Evolutionary conservation across 2,797 vertebrate genomes (phyloP), one percentile per base, ranked within the genome.

Genomic region (Avahi laniger): DNA sequence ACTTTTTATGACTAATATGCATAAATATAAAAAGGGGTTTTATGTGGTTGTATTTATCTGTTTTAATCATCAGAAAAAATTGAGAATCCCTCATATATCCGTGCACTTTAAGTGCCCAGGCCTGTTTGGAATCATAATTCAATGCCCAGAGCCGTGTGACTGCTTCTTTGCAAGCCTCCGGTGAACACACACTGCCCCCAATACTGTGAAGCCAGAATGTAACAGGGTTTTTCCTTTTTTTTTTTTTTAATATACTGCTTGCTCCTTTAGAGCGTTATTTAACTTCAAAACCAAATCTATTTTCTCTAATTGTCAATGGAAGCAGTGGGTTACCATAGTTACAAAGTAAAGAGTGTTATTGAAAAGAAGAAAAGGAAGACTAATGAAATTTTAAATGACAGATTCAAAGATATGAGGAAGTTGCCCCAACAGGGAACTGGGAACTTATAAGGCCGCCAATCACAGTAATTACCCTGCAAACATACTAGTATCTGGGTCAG

Each of bases 131-230:
- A 24, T 61, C 24, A 0, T 8, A 18, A 57, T 15, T 52, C 18
- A 24, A 13, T 6, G 30, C 22, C 18, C 11, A 59, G 69, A 76
- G 38, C 18, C 0, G 0, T 13, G 8, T 0, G 4, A 12, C 15
- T 20, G 2, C 26, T 48, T 92, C 48, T n/a, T 3, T 50, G n/a
- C 28, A 8, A 63, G 35, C 61, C n/a, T 20, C 59, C 9, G 5
- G 6, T 1, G 6, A 1, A 5, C 61, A 3, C 0, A 0, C 0
- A 9, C 22, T 0, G 3, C 1, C 7, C 5, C 22, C 7, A 0
- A 11, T 11, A 13, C 1, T 12, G 5, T 0, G 59, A 63, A 41
- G 38, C 6, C 26, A 43, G 26, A 50, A 63, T 0, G 3, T 6
- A 65, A n/a, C 5, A 33, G 50, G 11, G 8, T 0, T 13, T 38